Evolutionary conservation across 2,888 invertebrate genomes (phyloP).

Genomic region (Eurytoma californica): DNA sequence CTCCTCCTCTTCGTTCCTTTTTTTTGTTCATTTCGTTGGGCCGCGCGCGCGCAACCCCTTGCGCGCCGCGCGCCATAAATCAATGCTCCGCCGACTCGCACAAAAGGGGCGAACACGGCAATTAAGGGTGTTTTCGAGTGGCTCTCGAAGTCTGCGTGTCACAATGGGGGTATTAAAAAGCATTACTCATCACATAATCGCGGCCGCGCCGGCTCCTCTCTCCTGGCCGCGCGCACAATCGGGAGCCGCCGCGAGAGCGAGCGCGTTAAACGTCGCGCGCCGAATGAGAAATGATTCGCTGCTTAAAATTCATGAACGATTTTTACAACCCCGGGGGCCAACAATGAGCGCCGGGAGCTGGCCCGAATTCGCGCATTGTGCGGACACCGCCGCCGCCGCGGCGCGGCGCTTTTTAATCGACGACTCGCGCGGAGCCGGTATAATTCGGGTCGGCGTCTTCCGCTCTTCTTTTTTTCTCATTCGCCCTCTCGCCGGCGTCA

Average conservation of each 20-base stretch:
- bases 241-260: not conserved
- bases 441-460: not conserved
- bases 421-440: not conserved
- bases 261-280: constrained; percentile 54
- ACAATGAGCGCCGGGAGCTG: not conserved
- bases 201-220: constrained; percentile 60
- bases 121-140: constrained; percentile 75
- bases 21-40: constrained; percentile 5
- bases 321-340: constrained; percentile 65
- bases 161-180: constrained; percentile 72
- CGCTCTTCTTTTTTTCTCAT: not conserved
- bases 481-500: not conserved
- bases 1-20: constrained; percentile 25
- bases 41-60: constrained; percentile 35
- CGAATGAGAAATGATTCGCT: constrained; percentile 75
- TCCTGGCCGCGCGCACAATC: constrained; percentile 18
- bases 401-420: not conserved
- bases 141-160: constrained; percentile 56
- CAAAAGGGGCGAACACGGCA: constrained; percentile 68
- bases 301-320: constrained; percentile 75
- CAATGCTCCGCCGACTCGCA: constrained; percentile 54
- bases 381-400: constrained; percentile 31
- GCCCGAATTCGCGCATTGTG: constrained; percentile 31
- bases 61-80: constrained; percentile 50
- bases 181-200: constrained; percentile 75